A percentile compares a stretch with the other conserved stretches of the same genome.
These are phyloP conservation scores for Cantharis flavilabris DNA, from an alignment of 2,888 invertebrate genomes.

Conservation along the genomic window DNA sequence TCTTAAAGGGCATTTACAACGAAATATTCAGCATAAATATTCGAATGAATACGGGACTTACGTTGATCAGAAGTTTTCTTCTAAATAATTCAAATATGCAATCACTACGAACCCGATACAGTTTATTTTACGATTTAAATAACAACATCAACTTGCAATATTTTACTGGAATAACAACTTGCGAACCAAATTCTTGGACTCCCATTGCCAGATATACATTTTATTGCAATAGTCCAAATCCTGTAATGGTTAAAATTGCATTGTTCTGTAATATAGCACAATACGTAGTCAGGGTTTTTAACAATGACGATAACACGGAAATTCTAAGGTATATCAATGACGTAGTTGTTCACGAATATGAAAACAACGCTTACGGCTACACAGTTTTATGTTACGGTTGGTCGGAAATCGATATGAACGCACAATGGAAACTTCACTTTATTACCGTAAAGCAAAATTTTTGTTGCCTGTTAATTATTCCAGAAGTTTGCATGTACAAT, in stretches of 20 bases:
- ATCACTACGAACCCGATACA: conserved; percentile 34
- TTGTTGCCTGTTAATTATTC: conserved; percentile 22
- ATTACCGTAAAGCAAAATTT: conserved; percentile 31
- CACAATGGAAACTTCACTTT: conserved; percentile 42
- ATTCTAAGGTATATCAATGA: conserved; percentile 40
- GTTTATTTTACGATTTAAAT: conserved; percentile 38
- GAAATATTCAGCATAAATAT: conserved; percentile 40
- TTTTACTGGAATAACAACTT: conserved; percentile 27
- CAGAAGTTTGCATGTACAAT: conserved; percentile 21
- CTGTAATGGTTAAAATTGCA: conserved; percentile 38
- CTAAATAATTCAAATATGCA: conserved; percentile 29
- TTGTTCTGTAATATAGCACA: conserved; percentile 40
- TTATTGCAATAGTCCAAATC: conserved; percentile 33
- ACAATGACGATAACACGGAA: conserved; percentile 48
- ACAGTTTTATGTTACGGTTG: conserved; percentile 50
- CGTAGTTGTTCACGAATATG: conserved; percentile 37
- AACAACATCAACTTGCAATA: conserved; percentile 36
- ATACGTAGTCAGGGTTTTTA: conserved; percentile 44
- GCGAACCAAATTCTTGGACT: conserved; percentile 36
- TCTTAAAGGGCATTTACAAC: conserved; percentile 40
- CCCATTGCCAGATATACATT: conserved; percentile 44
- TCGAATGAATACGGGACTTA: conserved; percentile 31
- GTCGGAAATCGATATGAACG: conserved; percentile 24
- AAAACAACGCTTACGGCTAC: conserved; percentile 45
- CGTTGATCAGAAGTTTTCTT: conserved; percentile 42